Percentiles rank a stretch among this genome's conserved stretches.
phyloP scores from a whole-genome alignment of 2,888 invertebrate species.

The Steinernema hermaphroditum region DNA sequence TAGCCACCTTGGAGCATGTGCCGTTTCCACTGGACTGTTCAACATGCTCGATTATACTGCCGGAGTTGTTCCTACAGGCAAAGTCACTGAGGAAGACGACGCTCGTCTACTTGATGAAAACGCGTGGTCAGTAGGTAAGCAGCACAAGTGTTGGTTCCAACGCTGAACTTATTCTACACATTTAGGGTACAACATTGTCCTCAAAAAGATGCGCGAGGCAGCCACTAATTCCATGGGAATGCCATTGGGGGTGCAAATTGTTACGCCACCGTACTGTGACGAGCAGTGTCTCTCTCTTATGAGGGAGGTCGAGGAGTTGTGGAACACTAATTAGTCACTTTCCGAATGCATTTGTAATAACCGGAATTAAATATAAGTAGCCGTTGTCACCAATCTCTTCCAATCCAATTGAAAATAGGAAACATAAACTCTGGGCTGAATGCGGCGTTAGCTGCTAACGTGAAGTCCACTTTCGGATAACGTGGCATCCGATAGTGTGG shows the following conservation, averaged over 20 bases:
- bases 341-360: too few species aligned
- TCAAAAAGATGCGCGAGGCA: constrained; percentile 51
- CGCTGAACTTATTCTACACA: too few species aligned
- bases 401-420: too few species aligned
- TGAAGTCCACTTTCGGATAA: too few species aligned
- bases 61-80: constrained; percentile 67
- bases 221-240: constrained; percentile 49
- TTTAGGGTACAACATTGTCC: constrained; percentile 50
- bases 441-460: too few species aligned
- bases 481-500: too few species aligned
- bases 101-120: constrained; percentile 49
- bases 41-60: constrained; percentile 67
- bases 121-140: constrained; percentile 50
- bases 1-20: constrained; percentile 51
- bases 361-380: too few species aligned
- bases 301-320: constrained; percentile 48
- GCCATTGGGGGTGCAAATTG: constrained; percentile 59
- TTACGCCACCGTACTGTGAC: constrained; percentile 53
- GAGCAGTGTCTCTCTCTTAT: constrained; percentile 56
- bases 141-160: too few species aligned
- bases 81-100: constrained; percentile 57
- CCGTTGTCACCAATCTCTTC: too few species aligned
- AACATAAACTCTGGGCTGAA: too few species aligned
- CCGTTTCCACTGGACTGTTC: constrained; percentile 63
- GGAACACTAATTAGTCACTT: background rate